These are phyloP conservation scores for Ostrea denselamellosa DNA, from an alignment of 1,140 invertebrate genomes.

Conservation along the genomic window DNA sequence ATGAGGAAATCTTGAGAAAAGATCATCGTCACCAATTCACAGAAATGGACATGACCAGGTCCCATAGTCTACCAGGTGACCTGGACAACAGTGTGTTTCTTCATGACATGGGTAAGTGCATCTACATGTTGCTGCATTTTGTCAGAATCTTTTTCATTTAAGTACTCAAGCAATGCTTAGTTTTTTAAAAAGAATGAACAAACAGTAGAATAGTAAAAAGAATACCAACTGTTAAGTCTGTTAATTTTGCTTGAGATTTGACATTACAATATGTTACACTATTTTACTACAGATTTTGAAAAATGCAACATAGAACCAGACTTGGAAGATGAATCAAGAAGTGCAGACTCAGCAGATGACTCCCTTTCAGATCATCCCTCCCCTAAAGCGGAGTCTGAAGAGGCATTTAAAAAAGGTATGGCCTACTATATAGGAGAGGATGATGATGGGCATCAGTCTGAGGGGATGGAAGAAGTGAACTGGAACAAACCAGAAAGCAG, in stretches of 20 bases:
- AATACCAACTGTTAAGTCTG: too few species aligned
- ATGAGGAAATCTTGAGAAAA: neutral
- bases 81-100: conserved; percentile 40
- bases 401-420: neutral
- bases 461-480: conserved; percentile 1
- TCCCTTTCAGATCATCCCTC: conserved; percentile 62
- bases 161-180: too few species aligned
- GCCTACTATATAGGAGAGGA: conserved; percentile 19
- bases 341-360: conserved; percentile 73
- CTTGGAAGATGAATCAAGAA: conserved; percentile 69
- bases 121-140: too few species aligned
- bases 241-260: too few species aligned
- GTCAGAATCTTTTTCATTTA: too few species aligned
- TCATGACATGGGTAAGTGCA: neutral
- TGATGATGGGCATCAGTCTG: neutral
- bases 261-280: neutral
- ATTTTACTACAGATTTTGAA: conserved; percentile 8
- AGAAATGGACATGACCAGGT: neutral
- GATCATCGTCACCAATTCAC: neutral
- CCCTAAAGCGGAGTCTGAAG: conserved; percentile 7
- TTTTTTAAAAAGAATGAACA: too few species aligned
- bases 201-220: too few species aligned
- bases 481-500: neutral
- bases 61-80: conserved; percentile 24
- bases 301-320: conserved; percentile 62